Evolutionary conservation across 1,140 invertebrate genomes (phyloP), one percentile per base, ranked within the genome.

Genomic region (Trichonephila clavata): DNA sequence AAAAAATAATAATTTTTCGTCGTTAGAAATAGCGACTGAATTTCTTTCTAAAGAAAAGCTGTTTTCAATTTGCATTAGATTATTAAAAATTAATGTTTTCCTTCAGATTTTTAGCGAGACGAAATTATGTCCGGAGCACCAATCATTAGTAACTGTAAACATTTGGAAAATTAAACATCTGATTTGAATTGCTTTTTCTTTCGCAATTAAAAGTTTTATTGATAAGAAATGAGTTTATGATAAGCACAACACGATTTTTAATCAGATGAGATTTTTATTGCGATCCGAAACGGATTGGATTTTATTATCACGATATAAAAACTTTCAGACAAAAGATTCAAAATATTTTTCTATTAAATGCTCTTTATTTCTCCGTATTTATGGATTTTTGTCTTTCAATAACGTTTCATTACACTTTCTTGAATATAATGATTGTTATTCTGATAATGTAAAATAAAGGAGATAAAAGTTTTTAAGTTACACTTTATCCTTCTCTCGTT

Each of bases 161-260:
- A 50, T 2, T 50, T 50, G 50, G 65, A 68, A 68, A 50, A 68
- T 68, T 68, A 68, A 68, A 68, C 65, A 68, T 68, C n/a, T 68
- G 65, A 8, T 27, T 68, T 68, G 8, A 68, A 68, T 68, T 24
- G 24, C 21, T 68, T 68, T 65, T 68, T 68, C 24, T 20, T 68
- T 24, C 65, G 65, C 65, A 68, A 68, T 68, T 68, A 68, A 68
- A 68, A 68, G 10, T 68, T 68, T 68, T 68, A 68, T 68, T 27
- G 65, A 68, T 68, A 68, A 68, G 65, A 68, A 24, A 68, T 13
- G 65, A 68, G 21, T 24, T 68, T 68, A 68, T 68, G 65, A 68
- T 68, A n/a, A 24, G 65, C 65, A 68, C 24, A 68, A 68, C n/a
- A 24, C 8, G 65, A 27, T 24, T 68, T 68, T 68, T 68, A 68